Evolutionary conservation across 2,113 vertebrate genomes (phyloP), one percentile per base, ranked within the genome.

Genomic region (Ellobius talpinus): DNA sequence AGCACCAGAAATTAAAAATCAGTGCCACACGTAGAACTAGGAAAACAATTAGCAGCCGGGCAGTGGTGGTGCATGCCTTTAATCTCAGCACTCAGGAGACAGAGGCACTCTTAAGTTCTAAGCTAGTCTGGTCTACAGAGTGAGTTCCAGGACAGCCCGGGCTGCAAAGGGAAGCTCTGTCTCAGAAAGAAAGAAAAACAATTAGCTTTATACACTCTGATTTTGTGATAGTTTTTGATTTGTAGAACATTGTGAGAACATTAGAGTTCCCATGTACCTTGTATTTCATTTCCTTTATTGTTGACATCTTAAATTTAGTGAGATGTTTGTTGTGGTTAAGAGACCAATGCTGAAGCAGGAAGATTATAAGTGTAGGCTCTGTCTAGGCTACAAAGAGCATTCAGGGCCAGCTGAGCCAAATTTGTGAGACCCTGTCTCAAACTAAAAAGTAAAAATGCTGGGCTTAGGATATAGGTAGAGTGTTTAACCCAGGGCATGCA

Each of bases 221-320:
- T 23, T 73, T 73, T 52, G 52, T 79, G 73, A 66, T 16, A 92
- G 42, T 78, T 91, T 94, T 72, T 89, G 39, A 47, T 93, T 78
- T 88, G 19, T 42, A 97, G 82, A 91, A 91, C 92, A 91, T 84
- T 42, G 73, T 73, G 63, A 87, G 47, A 33, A 11, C 84, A 19
- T 6, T 63, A 70, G 8, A 86, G 31, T 89, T 89, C 31, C 21
- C 50, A 52, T 39, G 58, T 81, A 23, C 6, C 7, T 2, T 29
- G 14, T 36, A 24, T 42, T 42, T 3, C 0, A 24, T 68, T 63
- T 74, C 3, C 9, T 14, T 0, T 91, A 26, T 87, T 65, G 11
- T 68, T 84, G 63, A 45, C 39, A 74, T 33, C 14, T 76, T 84
- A 21, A 1, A 23, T 76, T 84, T 50, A 52, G n/a, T 88, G 5